Evolutionary conservation across 2,113 vertebrate species (phyloP), one percentile per base, ranked within the genome.

Genomic region (Tautogolabrus adspersus): DNA sequence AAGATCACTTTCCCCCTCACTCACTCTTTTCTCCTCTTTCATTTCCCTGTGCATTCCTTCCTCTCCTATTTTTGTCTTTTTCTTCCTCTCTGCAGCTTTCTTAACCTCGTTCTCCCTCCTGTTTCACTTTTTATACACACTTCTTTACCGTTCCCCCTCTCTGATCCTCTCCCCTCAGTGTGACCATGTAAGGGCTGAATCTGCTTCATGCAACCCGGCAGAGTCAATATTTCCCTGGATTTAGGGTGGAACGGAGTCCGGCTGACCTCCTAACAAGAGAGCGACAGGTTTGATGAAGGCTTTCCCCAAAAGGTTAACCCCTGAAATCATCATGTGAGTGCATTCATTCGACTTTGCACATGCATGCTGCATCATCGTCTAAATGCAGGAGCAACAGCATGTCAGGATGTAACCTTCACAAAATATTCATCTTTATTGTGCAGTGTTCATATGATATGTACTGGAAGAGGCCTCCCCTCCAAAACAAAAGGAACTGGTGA

Each of bases 111-210:
- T 21, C 64, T 49, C 15, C 55, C 47, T 82, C 59, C 18, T 22
- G 21, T 7, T 52, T 40, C 19, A 30, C 34, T 59, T 37, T 69
- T 66, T 51, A 42, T 16, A 37, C 8, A 52, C 54, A 49, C 63
- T 46, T 65, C 44, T 22, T 34, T 49, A 34, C n/a, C 16, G 6
- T 47, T 47, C 34, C 15, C 11, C 34, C 23, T 16, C 23, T 42
- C 63, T 59, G 38, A 6, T 38, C 62, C 77, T 42, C 13, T 58
- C 15, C 2, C 57, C 16, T 37, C 23, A 34, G n/a, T n/a, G 44
- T 84, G 86, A 79, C 87, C 88, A 87, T 89, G 63, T 89, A 87
- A 75, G 88, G 87, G 76, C 77, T 80, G 78, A 49, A 65, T 34
- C 79, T 79, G 70, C 66, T 38, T 23, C 74, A 22, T 44, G 51